Conservation (phyloP, 2,797 vertebrate species). For the Sciaenops ocellatus region DNA sequence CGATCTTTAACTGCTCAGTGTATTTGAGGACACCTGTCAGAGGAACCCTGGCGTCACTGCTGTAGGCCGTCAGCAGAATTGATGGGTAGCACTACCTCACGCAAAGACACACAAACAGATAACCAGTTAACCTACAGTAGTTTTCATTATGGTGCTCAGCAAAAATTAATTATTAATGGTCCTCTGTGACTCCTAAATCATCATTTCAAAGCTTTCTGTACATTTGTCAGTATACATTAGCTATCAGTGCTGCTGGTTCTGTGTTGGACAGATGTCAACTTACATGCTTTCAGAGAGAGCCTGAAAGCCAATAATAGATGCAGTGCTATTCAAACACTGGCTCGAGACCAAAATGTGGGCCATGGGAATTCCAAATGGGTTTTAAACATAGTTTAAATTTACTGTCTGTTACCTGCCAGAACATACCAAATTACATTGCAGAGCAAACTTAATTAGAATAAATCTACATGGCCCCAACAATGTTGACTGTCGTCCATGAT, state of each 20-base stretch:
- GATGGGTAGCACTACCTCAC: constrained; percentile 90
- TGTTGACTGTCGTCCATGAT: no score
- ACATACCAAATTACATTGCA: background rate
- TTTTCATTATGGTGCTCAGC: background rate
- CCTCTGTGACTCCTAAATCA: background rate
- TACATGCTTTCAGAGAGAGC: background rate
- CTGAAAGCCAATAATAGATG: background rate
- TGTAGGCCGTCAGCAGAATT: constrained; percentile 92
- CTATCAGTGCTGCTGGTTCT: background rate
- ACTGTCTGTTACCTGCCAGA: background rate
- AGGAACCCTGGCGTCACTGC: constrained; percentile 88
- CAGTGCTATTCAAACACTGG: background rate
- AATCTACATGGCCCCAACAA: no score
- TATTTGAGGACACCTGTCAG: constrained; percentile 89
- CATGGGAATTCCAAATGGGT: background rate
- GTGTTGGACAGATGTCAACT: constrained; percentile 2
- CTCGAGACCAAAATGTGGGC: background rate
- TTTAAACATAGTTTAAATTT: background rate
- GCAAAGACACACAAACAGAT: constrained; percentile 11
- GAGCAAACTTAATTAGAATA: background rate
- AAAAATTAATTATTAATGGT: background rate
- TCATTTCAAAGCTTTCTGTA: background rate
- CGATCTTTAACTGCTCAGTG: constrained; percentile 85
- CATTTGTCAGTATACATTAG: background rate
- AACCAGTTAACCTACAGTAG: background rate